Evolutionary conservation across 2,888 invertebrate genomes (phyloP).

Genomic region (Pharmacophagus antenor): DNA sequence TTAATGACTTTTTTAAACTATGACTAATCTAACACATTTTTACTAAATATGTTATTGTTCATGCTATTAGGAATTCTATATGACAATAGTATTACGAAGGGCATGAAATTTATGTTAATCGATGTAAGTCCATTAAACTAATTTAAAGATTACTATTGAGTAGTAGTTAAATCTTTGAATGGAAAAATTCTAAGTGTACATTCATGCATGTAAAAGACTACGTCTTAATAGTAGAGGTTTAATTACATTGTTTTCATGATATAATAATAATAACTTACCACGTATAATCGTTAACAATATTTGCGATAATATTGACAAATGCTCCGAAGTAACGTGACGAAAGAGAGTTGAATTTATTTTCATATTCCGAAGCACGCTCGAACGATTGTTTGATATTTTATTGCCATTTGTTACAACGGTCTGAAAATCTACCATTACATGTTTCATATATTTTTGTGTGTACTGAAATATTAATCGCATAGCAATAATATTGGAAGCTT

Average conservation of each 20-base stretch:
- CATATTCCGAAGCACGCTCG: constrained; percentile 16
- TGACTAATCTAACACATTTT: too few relatives aligned
- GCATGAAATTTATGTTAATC: too few relatives aligned
- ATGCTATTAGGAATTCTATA: too few relatives aligned
- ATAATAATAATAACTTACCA: not conserved
- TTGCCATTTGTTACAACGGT: constrained; percentile 17
- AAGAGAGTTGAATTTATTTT: constrained; percentile 19
- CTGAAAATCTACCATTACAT: constrained; percentile 5
- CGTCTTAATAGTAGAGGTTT: not conserved
- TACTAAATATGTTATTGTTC: too few relatives aligned
- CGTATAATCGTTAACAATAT: constrained; percentile 2
- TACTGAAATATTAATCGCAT: not conserved
- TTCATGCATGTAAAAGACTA: not conserved
- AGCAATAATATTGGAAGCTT: not conserved
- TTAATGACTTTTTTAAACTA: too few relatives aligned
- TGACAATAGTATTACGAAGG: too few relatives aligned
- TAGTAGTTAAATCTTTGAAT: too few relatives aligned
- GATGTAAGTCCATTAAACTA: too few relatives aligned
- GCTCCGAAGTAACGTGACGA: constrained; percentile 7
- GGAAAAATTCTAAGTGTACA: too few relatives aligned
- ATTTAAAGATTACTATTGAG: too few relatives aligned
- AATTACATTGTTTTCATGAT: not conserved
- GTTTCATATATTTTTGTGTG: not conserved
- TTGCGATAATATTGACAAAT: constrained; percentile 7
- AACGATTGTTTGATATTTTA: constrained; percentile 18